These are phyloP conservation scores for Zophobas atratus DNA, from an alignment of 1,140 invertebrate species.

Conservation along the genomic window DNA sequence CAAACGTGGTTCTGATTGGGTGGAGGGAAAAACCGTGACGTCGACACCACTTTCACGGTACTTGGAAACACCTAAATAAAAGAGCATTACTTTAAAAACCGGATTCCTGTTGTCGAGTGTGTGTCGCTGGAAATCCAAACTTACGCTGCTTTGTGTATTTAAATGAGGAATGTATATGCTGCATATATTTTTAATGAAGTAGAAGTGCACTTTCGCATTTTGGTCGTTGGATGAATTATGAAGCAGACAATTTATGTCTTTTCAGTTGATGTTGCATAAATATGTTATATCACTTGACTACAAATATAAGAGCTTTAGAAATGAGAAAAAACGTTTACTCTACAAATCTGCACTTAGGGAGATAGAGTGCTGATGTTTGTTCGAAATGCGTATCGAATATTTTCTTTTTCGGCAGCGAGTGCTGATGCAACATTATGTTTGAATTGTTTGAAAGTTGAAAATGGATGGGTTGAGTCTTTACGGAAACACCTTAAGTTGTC, in stretches of 20 bases:
- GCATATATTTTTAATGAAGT: background rate
- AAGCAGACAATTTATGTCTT: slow-evolving; percentile 2
- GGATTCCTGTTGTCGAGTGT: no score
- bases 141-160: background rate
- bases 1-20: no score
- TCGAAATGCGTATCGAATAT: slow-evolving; percentile 29
- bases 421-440: slow-evolving; percentile 28
- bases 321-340: slow-evolving; percentile 11
- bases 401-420: slow-evolving; percentile 12
- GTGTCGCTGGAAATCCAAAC: background rate
- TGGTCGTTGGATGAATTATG: slow-evolving; percentile 10
- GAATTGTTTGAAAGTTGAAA: slow-evolving; percentile 42
- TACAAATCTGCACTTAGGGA: slow-evolving; percentile 6
- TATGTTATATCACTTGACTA: no score
- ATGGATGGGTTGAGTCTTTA: slow-evolving; percentile 24
- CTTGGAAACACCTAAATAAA: no score
- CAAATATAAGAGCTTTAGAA: background rate
- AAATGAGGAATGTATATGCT: background rate
- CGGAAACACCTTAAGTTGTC: slow-evolving; percentile 28
- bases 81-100: no score
- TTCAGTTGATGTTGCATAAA: background rate
- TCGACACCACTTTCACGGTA: no score
- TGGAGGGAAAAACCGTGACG: no score
- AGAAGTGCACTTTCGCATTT: slow-evolving; percentile 10
- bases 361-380: slow-evolving; percentile 32